Evolutionary conservation across 1,140 invertebrate species (phyloP), one percentile per base, ranked within the genome.

Genomic region (Microplitis mediator): DNA sequence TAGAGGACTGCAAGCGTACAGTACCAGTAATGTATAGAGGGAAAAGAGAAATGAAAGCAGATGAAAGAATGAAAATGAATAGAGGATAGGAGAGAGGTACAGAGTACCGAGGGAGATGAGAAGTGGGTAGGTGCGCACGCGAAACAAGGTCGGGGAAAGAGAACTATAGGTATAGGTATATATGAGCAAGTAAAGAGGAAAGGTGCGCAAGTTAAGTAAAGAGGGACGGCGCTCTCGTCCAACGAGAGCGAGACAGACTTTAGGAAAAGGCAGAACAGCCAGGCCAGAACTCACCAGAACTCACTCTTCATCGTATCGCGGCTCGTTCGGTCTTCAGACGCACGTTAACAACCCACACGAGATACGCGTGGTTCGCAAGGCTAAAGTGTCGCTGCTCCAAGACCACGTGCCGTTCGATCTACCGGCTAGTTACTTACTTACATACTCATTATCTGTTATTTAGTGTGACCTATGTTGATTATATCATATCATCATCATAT

Each of bases 331-430:
- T 73, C 71, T 78, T 86, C 82, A 84, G 78, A 84, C 81, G 83
- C 81, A 83, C 81, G 84, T 84, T 83, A 82, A 84, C 83, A 82
- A 81, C 39, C 39, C 11, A 78, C 83, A 81, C 78, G 83, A 77
- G 84, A 81, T 79, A 85, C 80, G 82, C 79, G 83, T 75, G 79
- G 69, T 74, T 79, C 64, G 71, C 35, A 78, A 72, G 45, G 70
- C 77, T 73, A 76, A 77, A 74, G 74, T 81, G 74, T 78, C 80
- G 75, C 73, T 82, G 83, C 76, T 9, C 23, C 6, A 45, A 45
- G 36, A 69, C 77, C 76, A 72, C 75, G 45, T 73, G 66, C 56
- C 69, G 67, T 56, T 32, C 56, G 56, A 58, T 23, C 56, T 54
- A 31, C 56, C 56, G 56, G 56, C 39, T 14, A 23, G 31, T 62